Evolutionary conservation across 2,113 vertebrate species (phyloP).

Genomic region (Nycticryphes semicollaris): DNA sequence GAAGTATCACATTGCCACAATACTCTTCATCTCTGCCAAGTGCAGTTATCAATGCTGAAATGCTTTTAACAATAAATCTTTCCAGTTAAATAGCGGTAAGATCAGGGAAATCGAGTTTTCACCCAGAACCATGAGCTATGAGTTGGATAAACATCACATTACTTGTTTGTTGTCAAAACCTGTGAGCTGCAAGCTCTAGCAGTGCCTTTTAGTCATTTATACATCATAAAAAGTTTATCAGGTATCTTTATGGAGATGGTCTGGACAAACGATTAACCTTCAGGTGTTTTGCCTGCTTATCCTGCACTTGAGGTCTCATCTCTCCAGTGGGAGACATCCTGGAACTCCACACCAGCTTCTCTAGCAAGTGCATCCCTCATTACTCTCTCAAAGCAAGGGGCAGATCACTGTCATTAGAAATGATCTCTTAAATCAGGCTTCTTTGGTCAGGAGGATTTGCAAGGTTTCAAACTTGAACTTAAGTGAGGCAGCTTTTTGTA

Average conservation of each 20-base stretch:
- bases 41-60: not conserved
- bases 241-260: not conserved
- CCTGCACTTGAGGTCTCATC: not conserved
- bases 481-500: not conserved
- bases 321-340: not conserved
- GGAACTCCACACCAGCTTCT: not conserved
- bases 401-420: not conserved
- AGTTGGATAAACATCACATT: not conserved
- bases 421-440: not conserved
- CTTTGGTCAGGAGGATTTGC: not conserved
- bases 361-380: not conserved
- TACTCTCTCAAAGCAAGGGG: not conserved
- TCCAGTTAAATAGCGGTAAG: not conserved
- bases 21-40: not conserved
- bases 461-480: not conserved
- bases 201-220: not conserved
- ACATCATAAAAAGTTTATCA: not conserved
- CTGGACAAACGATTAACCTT: not conserved
- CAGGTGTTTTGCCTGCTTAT: not conserved
- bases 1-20: not conserved
- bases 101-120: not conserved
- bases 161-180: not conserved
- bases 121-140: not conserved
- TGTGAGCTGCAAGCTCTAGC: not conserved
- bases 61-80: not conserved